These are phyloP conservation scores for Vidua chalybeata DNA, from an alignment of 2,113 vertebrate species.

Conservation along the genomic window DNA sequence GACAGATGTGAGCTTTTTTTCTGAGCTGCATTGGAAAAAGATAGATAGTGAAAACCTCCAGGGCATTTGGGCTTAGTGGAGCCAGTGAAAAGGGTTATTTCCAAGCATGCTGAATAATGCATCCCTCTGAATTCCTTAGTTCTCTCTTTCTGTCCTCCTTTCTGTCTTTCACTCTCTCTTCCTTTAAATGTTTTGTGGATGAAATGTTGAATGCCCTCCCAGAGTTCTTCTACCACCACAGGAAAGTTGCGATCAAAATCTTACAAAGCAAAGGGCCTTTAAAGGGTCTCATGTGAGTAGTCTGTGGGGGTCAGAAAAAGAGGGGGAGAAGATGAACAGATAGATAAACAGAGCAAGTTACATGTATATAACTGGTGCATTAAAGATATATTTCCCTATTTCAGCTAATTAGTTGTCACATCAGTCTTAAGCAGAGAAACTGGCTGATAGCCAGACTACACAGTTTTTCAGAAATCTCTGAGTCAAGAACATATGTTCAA, in stretches of 20 bases:
- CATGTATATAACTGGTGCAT: background rate
- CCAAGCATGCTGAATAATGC: conserved; percentile 63
- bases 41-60: conserved; percentile 68
- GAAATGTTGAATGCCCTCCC: background rate
- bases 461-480: conserved; percentile 27
- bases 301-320: background rate
- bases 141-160: conserved; percentile 53
- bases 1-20: conserved; percentile 69
- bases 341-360: background rate
- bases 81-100: conserved; percentile 70
- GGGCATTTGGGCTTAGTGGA: conserved; percentile 68
- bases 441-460: conserved; percentile 1
- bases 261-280: background rate
- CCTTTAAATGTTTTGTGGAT: conserved; percentile 30
- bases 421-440: conserved; percentile 37
- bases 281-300: background rate
- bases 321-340: background rate
- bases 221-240: background rate
- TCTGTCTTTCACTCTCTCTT: conserved; percentile 31
- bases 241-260: conserved; percentile 21
- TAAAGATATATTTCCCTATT: conserved; percentile 50
- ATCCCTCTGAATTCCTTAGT: conserved; percentile 64
- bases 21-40: conserved; percentile 54
- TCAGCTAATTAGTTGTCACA: conserved; percentile 63
- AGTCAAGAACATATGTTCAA: background rate